Conservation (phyloP, 2,113 vertebrate species). For the Halcyon senegalensis region DNA sequence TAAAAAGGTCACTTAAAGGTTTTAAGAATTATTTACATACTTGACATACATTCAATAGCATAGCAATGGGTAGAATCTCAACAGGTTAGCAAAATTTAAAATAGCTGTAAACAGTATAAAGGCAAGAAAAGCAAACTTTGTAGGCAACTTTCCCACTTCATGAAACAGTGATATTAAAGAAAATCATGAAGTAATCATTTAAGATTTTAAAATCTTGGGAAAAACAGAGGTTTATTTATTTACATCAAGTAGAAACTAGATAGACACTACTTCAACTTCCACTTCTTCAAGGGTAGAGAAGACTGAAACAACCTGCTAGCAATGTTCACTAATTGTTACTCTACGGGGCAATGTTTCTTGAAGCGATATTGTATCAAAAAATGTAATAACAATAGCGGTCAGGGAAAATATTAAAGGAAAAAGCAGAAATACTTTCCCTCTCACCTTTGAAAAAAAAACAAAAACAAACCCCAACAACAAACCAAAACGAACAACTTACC, state of each 20-base stretch:
- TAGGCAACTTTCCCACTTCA: neutral
- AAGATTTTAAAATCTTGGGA: neutral
- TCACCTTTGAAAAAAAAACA: neutral
- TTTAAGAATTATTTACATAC: neutral
- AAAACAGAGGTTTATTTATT: neutral
- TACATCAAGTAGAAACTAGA: neutral
- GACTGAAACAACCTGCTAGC: neutral
- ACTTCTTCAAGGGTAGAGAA: neutral
- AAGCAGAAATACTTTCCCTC: neutral
- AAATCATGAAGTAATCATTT: neutral
- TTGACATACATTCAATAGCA: neutral
- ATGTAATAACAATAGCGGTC: neutral
- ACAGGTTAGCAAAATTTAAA: neutral
- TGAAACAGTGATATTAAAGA: neutral
- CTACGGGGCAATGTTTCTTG: neutral
- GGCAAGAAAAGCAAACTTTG: neutral
- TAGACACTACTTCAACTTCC: neutral
- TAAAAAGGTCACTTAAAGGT: neutral
- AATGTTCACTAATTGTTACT: neutral
- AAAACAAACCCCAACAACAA: neutral
- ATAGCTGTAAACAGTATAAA: neutral
- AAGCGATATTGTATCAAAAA: neutral
- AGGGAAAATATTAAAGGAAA: neutral
- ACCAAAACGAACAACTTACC: constrained; percentile 71
- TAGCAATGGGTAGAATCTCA: neutral